Conservation (phyloP, 1,140 invertebrate genomes). For the Zelostemma sp. region DNA sequence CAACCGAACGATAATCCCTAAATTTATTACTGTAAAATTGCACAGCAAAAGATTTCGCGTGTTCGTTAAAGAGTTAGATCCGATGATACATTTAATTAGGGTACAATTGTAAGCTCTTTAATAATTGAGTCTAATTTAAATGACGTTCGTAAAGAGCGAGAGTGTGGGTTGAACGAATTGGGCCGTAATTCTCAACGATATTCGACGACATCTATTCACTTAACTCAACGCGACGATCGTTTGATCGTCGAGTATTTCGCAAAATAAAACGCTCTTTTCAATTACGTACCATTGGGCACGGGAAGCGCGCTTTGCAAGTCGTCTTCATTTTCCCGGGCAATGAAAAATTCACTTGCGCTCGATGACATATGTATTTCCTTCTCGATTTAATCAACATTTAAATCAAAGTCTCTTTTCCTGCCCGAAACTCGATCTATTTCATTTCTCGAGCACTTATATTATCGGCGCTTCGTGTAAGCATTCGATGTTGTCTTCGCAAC, state of each 20-base stretch:
- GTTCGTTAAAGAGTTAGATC: not conserved
- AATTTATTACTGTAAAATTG: no score
- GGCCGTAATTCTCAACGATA: constrained; percentile 1
- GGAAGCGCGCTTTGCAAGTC: constrained; percentile 36
- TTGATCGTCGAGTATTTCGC: no score
- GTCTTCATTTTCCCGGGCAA: constrained; percentile 42
- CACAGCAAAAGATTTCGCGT: no score
- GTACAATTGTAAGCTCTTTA: constrained; percentile 11
- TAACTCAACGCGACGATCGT: no score
- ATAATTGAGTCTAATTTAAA: constrained; percentile 15
- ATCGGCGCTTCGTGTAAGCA: no score
- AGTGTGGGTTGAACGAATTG: constrained; percentile 22
- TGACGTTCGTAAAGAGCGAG: constrained; percentile 6
- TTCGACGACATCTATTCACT: not conserved
- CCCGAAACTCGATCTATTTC: no score
- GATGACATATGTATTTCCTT: constrained; percentile 47
- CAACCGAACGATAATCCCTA: no score
- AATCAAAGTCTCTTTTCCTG: constrained; percentile 31
- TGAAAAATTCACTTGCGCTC: constrained; percentile 43
- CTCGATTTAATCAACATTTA: constrained; percentile 47
- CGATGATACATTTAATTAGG: not conserved
- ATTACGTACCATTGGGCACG: constrained; percentile 36
- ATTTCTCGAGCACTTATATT: no score
- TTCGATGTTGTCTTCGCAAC: no score
- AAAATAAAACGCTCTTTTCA: no score